Percentiles rank a stretch among this genome's conserved stretches.
Evolutionary conservation across 2,888 invertebrate genomes (phyloP).

Genomic region (Callimorpha dominula): DNA sequence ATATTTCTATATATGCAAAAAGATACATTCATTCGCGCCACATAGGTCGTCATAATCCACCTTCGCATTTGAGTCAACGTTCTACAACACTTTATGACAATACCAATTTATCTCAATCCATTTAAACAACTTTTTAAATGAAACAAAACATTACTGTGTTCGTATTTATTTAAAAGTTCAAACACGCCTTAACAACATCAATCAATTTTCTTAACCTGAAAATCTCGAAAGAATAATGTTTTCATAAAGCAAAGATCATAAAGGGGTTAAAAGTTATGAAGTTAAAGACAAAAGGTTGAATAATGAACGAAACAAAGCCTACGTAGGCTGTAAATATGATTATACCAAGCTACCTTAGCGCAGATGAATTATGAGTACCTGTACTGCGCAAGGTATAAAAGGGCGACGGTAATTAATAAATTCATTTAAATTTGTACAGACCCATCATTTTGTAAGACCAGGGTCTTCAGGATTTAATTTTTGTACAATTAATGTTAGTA

Average conservation of each 20-base stretch:
- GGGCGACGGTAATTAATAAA: slow-evolving; percentile 46
- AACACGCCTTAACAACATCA: slow-evolving; percentile 68
- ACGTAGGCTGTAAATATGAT: slow-evolving; percentile 49
- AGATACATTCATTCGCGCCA: no score
- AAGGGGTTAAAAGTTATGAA: slow-evolving; percentile 50
- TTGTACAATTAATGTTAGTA: neutral
- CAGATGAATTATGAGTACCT: slow-evolving; percentile 36
- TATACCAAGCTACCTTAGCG: slow-evolving; percentile 34
- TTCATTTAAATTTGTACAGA: slow-evolving; percentile 39
- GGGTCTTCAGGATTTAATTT: slow-evolving; percentile 4
- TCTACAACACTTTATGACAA: no score
- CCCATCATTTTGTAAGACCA: slow-evolving; percentile 27
- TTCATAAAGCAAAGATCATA: slow-evolving; percentile 33
- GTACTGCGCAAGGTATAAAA: slow-evolving; percentile 33
- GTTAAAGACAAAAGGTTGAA: slow-evolving; percentile 47
- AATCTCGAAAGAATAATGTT: slow-evolving; percentile 30
- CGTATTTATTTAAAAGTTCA: neutral
- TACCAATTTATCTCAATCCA: neutral
- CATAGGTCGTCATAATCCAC: no score
- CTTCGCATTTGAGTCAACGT: no score
- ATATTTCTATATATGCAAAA: no score
- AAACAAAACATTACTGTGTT: neutral
- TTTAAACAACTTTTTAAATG: neutral
- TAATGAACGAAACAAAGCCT: slow-evolving; percentile 47
- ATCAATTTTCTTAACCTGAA: slow-evolving; percentile 33